These are phyloP conservation scores for Euura saliciscinereae DNA, from an alignment of 1,140 invertebrate species.

Conservation along the genomic window DNA sequence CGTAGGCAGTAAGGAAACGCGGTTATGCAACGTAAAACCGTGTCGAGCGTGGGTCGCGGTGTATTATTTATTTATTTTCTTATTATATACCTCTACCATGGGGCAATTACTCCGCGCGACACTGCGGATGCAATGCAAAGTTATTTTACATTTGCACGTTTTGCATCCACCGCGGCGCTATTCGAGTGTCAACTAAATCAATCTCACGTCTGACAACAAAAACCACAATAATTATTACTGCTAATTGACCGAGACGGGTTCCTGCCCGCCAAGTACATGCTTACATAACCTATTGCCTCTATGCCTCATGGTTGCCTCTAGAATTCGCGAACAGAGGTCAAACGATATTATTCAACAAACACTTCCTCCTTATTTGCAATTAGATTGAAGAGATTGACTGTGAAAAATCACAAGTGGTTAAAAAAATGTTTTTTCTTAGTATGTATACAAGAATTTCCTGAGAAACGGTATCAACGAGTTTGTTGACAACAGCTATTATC, in stretches of 20 bases:
- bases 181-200: slow-evolving; percentile 2
- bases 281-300: not conserved
- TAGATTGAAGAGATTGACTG: too few species aligned
- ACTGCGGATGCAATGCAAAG: not conserved
- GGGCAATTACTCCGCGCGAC: not conserved
- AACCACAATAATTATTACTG: slow-evolving; percentile 1
- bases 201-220: slow-evolving; percentile 1
- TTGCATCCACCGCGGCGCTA: not conserved
- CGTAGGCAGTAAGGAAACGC: not conserved
- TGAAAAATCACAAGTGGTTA: too few species aligned
- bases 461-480: too few species aligned
- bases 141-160: not conserved
- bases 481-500: too few species aligned
- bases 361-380: too few species aligned
- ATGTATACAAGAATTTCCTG: too few species aligned
- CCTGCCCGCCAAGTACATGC: too few species aligned
- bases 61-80: slow-evolving; percentile 4
- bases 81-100: not conserved
- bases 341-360: too few species aligned
- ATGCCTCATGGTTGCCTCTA: not conserved
- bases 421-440: too few species aligned
- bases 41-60: not conserved
- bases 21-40: not conserved
- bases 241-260: not conserved
- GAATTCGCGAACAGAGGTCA: too few species aligned